phyloP scores from a whole-genome alignment of 2,797 vertebrate species.

The Xenopus petersii region DNA sequence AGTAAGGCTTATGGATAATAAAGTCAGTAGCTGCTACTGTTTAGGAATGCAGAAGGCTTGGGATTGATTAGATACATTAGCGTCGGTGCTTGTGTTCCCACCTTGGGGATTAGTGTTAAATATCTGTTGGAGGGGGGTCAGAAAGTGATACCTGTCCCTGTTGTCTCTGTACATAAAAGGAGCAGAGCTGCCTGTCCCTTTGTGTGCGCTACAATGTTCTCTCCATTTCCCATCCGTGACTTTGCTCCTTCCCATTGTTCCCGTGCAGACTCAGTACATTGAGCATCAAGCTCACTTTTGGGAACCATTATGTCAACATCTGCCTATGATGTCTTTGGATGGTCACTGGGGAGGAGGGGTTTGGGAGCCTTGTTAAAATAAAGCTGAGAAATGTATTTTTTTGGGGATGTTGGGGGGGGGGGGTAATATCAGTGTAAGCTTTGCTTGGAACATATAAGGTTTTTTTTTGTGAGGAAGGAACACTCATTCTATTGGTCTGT shows the following conservation, averaged over 20 bases:
- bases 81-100: background rate
- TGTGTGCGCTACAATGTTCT: background rate
- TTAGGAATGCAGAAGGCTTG: background rate
- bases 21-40: too few relatives aligned
- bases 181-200: background rate
- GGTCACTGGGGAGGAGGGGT: background rate
- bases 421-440: background rate
- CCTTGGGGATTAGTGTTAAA: conserved; percentile 21
- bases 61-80: background rate
- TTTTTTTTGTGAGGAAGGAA: background rate
- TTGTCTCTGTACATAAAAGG: background rate
- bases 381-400: background rate
- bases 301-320: background rate
- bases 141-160: conserved; percentile 25
- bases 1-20: too few relatives aligned
- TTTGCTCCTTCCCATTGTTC: background rate
- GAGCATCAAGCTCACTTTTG: background rate
- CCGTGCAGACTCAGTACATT: background rate
- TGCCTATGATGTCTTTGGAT: background rate
- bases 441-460: too few relatives aligned
- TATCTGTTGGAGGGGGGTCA: conserved; percentile 16
- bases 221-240: background rate
- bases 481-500: background rate
- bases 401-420: background rate
- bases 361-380: background rate